Base-by-base conservation (phyloP, 2,888 invertebrate genomes). In the Spisula solida region DNA sequence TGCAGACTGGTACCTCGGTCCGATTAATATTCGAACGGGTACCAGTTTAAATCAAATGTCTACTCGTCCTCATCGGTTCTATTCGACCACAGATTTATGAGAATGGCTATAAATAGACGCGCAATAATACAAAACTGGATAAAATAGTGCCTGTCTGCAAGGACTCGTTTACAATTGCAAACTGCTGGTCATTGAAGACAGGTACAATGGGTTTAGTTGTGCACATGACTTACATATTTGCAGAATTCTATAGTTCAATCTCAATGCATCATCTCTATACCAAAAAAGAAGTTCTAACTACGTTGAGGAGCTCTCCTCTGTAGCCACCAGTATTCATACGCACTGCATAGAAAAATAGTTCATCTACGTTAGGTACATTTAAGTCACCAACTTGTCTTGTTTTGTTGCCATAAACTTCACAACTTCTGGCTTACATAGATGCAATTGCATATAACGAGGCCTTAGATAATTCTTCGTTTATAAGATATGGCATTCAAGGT, bases 271-370 rank as follows among this genome's bases (percentile, higher is more conserved):
- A 56, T 16, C 56, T 56, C n/a, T 66, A 66, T 25, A 66, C 29
- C 41, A 70, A 14, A 70, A 25, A 31, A 70, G 70, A 31, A 70
- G 70, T 31, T 16, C 31, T 70, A 29, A 12, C 70, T 31, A 31
- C 12, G 70, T 16, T 8, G 16, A 70, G 29, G 31, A 31, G 8
- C 31, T 8, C 70, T 31, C 31, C 31, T 6, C 8, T 6, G 31
- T 31, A 1, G 31, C 29, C 70, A 70, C 29, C 70, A 70, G 70
- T 70, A 70, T 70, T 70, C 70, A 70, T 70, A 31, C 29, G 70
- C 70, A 31, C 31, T 70, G 31, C 29, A 70, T 70, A 70, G n/a
- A 70, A 70, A 70, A 70, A 60, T 60, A 60, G 60, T 60, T 60
- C 60, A 25, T 60, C 5, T 60, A 60, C 6, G 10, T 60, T 1